These are phyloP conservation scores for Erythrocebus patas DNA, from an alignment of 2,113 vertebrate genomes.

Conservation along the genomic window DNA sequence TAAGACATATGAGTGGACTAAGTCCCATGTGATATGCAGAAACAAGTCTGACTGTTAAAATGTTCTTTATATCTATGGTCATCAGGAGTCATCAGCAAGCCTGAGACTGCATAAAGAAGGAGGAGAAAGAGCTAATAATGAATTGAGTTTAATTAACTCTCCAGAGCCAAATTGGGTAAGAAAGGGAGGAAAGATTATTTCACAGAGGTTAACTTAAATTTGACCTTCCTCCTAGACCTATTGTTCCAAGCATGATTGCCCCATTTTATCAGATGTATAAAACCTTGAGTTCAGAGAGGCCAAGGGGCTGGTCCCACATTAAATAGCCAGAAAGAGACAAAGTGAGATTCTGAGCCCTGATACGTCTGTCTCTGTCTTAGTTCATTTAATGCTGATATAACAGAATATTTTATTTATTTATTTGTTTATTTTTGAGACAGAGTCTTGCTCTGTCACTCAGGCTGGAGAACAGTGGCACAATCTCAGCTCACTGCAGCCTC, in stretches of 20 bases:
- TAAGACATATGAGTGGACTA: not conserved
- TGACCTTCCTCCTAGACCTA: not conserved
- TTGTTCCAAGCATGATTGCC: not conserved
- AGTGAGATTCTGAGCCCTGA: not conserved
- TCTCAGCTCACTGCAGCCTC: no score
- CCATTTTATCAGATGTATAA: not conserved
- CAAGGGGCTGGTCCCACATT: not conserved
- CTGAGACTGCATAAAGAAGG: not conserved
- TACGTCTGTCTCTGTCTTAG: not conserved
- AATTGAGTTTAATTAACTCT: slow-evolving; percentile 45
- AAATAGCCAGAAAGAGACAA: not conserved
- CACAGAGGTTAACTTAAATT: not conserved
- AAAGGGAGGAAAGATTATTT: not conserved
- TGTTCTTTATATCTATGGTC: not conserved
- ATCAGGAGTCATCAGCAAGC: not conserved
- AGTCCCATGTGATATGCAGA: not conserved
- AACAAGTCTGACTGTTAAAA: not conserved
- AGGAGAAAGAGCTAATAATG: not conserved
- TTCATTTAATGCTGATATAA: not conserved
- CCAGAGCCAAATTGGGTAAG: not conserved
- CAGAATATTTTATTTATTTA: not conserved
- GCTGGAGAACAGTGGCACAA: no score
- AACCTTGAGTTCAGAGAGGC: not conserved
- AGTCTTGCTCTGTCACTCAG: no score
- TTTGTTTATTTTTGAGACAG: no score